Conservation (phyloP, 2,113 vertebrate species). For the Xiphorhynchus elegans region DNA sequence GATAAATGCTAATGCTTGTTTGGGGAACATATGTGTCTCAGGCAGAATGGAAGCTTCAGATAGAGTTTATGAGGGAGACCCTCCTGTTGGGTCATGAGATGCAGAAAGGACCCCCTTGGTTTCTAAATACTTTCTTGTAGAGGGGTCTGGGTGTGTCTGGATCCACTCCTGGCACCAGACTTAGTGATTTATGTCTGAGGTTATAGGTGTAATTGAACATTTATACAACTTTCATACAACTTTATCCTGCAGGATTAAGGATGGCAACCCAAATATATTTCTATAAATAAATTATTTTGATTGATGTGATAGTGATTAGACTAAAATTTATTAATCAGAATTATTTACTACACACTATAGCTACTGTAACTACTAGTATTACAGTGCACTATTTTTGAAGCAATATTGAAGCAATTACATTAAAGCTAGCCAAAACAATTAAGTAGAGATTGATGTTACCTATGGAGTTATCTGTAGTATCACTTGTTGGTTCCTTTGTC, state of each 20-base stretch:
- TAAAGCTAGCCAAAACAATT: not conserved
- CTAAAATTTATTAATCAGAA: not conserved
- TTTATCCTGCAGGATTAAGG: not conserved
- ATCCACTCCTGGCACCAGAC: not conserved
- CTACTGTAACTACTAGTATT: not conserved
- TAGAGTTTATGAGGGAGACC: not conserved
- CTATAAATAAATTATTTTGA: not conserved
- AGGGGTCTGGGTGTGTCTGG: not conserved
- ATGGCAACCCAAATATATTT: not conserved
- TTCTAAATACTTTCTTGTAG: not conserved
- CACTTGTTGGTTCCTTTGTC: not conserved
- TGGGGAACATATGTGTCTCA: not conserved
- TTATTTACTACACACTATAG: not conserved
- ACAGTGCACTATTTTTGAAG: not conserved
- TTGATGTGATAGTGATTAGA: not conserved
- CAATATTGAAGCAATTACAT: not conserved
- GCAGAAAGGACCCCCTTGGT: not conserved
- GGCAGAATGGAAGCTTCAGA: not conserved
- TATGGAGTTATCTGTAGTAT: not conserved
- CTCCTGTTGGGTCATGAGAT: not conserved
- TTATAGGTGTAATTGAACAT: not conserved
- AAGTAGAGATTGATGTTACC: not conserved
- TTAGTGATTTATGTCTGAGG: not conserved
- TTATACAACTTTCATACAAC: rapidly evolving
- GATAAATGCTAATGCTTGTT: not conserved